Evolutionary conservation across 2,888 invertebrate genomes (phyloP).

Genomic region (Protodeltote pygarga): DNA sequence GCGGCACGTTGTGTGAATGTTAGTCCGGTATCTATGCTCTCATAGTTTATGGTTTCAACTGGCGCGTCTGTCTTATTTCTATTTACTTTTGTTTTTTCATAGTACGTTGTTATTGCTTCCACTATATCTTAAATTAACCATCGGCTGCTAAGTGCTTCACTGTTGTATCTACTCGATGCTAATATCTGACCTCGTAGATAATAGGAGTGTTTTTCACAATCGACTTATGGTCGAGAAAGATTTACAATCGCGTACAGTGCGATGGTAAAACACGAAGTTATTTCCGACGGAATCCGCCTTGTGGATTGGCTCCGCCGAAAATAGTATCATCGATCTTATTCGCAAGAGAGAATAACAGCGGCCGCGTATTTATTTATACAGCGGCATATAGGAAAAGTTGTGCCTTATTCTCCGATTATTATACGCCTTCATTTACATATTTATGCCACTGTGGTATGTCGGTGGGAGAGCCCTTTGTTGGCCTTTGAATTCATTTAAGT

Average conservation of each 20-base stretch:
- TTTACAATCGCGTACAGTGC: conserved; percentile 69
- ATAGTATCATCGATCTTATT: conserved; percentile 84
- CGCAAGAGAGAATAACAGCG: conserved; percentile 72
- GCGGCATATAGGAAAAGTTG: conserved; percentile 63
- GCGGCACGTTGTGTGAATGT: conserved; percentile 20
- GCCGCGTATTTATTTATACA: conserved; percentile 74
- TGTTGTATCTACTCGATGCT: conserved; percentile 54
- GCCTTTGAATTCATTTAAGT: conserved; percentile 26
- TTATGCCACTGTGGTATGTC: conserved; percentile 37
- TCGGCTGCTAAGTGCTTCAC: conserved; percentile 53
- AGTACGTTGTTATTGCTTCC: conserved; percentile 45
- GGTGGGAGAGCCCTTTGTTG: conserved; percentile 28
- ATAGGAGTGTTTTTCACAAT: conserved; percentile 75
- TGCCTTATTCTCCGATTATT: conserved; percentile 61
- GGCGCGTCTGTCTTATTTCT: conserved; percentile 51
- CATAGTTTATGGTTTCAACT: conserved; percentile 31
- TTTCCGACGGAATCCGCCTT: conserved; percentile 82
- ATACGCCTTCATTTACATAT: conserved; percentile 63
- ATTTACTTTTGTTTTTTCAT: conserved; percentile 43
- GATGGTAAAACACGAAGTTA: conserved; percentile 78
- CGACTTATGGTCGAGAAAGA: conserved; percentile 74
- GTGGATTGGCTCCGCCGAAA: conserved; percentile 80
- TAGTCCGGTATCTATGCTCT: conserved; percentile 30
- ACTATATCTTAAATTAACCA: conserved; percentile 55
- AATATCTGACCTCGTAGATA: conserved; percentile 58